Percentiles rank a stretch among this genome's conserved stretches.
Conservation (phyloP, 2,797 vertebrate species). For the Zenarchopterus dispar region DNA sequence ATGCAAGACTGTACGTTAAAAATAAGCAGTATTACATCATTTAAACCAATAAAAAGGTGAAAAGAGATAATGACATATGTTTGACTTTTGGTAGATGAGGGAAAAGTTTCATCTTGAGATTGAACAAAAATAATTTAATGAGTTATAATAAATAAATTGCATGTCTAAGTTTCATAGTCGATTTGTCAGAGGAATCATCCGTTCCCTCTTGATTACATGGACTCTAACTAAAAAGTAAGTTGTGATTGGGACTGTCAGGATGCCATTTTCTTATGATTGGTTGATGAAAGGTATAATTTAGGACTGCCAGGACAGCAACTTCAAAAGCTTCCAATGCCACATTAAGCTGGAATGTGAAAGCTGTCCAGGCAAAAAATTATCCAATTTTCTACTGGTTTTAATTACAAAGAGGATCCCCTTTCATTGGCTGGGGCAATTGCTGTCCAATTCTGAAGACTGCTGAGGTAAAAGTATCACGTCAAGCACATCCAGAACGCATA, state of each 20-base stretch:
- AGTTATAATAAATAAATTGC: slow-evolving; percentile 38
- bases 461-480: slow-evolving; percentile 74
- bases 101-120: slow-evolving; percentile 50
- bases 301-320: slow-evolving; percentile 74
- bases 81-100: slow-evolving; percentile 34
- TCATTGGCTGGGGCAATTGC: slow-evolving; percentile 74
- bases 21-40: slow-evolving; percentile 41
- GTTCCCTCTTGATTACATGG: slow-evolving; percentile 64
- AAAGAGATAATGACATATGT: slow-evolving; percentile 36
- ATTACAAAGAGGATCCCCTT: slow-evolving; percentile 82
- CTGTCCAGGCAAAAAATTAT: slow-evolving; percentile 81
- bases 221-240: slow-evolving; percentile 61
- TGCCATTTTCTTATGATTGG: slow-evolving; percentile 78
- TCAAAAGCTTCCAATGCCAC: slow-evolving; percentile 76
- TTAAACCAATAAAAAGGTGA: slow-evolving; percentile 37
- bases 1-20: slow-evolving; percentile 11
- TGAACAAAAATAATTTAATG: slow-evolving; percentile 45
- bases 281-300: slow-evolving; percentile 84
- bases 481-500: slow-evolving; percentile 68
- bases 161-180: slow-evolving; percentile 57
- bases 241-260: slow-evolving; percentile 74
- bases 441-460: slow-evolving; percentile 72
- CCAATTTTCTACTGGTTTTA: slow-evolving; percentile 83
- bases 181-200: slow-evolving; percentile 64
- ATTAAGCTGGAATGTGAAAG: slow-evolving; percentile 82